phyloP scores from a whole-genome alignment of 1,140 invertebrate genomes.

The Platorchestia sp. region DNA sequence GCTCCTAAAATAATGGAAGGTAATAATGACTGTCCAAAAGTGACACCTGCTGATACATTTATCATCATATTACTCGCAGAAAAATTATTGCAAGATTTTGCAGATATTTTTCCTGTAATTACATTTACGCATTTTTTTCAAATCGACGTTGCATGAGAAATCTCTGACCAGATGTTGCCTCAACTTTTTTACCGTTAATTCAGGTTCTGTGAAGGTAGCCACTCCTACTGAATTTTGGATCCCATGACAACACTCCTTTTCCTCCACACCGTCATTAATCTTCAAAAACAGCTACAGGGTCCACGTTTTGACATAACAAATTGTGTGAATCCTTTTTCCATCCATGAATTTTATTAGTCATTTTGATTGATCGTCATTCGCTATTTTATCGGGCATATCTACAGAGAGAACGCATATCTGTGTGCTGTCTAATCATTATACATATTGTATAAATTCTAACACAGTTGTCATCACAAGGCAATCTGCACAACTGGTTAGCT shows the following conservation, averaged over 20 bases:
- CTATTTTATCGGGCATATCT: too few species aligned
- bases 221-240: background rate
- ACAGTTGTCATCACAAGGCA: too few species aligned
- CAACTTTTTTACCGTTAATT: background rate
- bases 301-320: too few species aligned
- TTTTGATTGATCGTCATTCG: too few species aligned
- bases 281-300: background rate
- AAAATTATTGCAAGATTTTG: background rate
- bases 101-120: background rate
- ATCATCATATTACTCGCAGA: background rate
- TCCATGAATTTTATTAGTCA: too few species aligned
- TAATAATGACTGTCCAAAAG: background rate
- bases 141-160: background rate
- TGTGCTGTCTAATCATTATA: too few species aligned
- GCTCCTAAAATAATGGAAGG: background rate
- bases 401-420: too few species aligned
- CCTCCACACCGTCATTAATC: background rate
- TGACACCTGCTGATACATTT: background rate
- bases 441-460: too few species aligned
- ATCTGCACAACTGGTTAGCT: background rate
- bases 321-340: too few species aligned
- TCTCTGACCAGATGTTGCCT: background rate
- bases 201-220: background rate
- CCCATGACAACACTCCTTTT: background rate
- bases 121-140: background rate